Evolutionary conservation across 2,888 invertebrate species (phyloP), one percentile per base, ranked within the genome.

Genomic region (Trichopria drosophilae): DNA sequence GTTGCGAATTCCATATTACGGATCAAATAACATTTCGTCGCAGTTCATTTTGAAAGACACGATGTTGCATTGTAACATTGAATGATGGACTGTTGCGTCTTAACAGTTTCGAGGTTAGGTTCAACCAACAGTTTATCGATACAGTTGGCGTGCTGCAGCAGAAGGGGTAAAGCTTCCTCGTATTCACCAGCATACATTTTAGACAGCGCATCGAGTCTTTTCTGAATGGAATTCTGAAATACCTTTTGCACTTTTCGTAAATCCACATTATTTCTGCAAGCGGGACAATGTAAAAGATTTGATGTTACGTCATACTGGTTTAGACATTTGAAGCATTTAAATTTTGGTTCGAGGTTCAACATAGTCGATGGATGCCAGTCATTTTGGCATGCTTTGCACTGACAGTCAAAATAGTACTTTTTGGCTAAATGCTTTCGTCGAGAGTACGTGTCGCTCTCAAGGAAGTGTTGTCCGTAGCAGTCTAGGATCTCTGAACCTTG

Each of bases 381-480:
- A n/a, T 62, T 61, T 6, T 46, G 37, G 55, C 79, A 79, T 3
- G 79, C 72, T 10, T 66, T 64, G 53, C 79, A 79, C 9, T 49
- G 49, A 44, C 79, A 79, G 1, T 64, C 39, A 53, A 79, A 79
- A 53, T 72, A 67, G 60, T 79, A 79, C 52, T 78, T 78, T 18
- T 65, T 65, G 32, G 63, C 55, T 13, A 79, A 65, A 36, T 65
- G 59, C 24, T 67, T 61, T 32, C 68, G 70, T 24, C 79, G 69
- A 24, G 70, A 62, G 5, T 63, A 48, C 46, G 61, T 61, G 2
- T 61, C 36, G 15, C 67, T 69, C 4, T 59, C 70, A 4, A 78
- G 67, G 57, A 74, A 79, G 36, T 76, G 72, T 7, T 76, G 77
- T 10, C 79, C 79, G 45, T 79, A 79, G 43, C 78, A 77, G 55